Evolutionary conservation across 2,888 invertebrate species (phyloP), one percentile per base, ranked within the genome.

Genomic region (Noctua comes): DNA sequence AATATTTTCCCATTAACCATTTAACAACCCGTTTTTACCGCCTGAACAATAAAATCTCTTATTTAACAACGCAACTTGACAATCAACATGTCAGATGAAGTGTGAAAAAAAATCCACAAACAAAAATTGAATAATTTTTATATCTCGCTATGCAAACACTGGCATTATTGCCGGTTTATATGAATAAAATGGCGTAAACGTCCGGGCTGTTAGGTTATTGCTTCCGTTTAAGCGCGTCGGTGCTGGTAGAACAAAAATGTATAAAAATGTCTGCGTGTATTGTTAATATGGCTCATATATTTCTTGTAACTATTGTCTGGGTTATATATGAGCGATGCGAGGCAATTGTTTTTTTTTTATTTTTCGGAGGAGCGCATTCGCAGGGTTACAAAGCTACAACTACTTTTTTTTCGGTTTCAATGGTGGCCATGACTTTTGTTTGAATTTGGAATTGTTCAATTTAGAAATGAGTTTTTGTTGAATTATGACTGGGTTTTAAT

Each of bases 201-300:
- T 91, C 93, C 91, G 90, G 91, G 84, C 86, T 86, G 90, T 91
- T 92, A 90, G 90, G 90, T 91, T 93, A 93, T 93, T 93, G 90
- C 93, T 93, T 93, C 92, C 93, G 91, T 88, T 92, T 91, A 86
- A 85, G 75, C 89, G 87, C 87, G 87, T 86, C 89, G 88, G 88
- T 82, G 79, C 79, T 88, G 76, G 84, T 89, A 89, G 73, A 86
- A 87, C 90, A 83, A 86, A 89, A 88, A 89, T 86, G 82, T 89
- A 88, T 87, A 90, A 91, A 90, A 91, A 89, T 90, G 89, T 91
- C 89, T 86, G 84, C 88, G 82, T 89, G 88, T 90, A 90, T 91
- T 90, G 90, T 91, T 91, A 91, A 90, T 91, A 90, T 88, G 86
- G 79, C 85, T 88, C 90, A 88, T 91, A 91, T 90, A 91, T 91